Conservation (phyloP, 2,888 invertebrate species). For the Azorinus chamasolen region DNA sequence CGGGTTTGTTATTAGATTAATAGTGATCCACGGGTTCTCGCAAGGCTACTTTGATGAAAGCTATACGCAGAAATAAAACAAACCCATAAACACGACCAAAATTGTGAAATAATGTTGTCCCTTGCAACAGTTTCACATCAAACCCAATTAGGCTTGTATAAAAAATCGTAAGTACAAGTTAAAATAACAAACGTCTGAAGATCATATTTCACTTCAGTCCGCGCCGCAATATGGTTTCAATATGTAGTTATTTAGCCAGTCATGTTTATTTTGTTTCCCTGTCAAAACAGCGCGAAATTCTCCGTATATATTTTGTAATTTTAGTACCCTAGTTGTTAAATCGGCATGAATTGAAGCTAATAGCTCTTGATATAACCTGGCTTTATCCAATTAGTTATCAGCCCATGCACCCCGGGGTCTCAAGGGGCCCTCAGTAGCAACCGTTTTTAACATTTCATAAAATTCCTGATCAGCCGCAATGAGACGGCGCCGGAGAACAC, state of each 20-base stretch:
- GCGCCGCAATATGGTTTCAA: constrained; percentile 49
- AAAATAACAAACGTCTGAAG: no score
- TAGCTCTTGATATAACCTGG: constrained; percentile 54
- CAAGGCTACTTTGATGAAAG: no score
- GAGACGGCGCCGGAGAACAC: constrained; percentile 55
- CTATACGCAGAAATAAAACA: no score
- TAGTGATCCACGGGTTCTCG: no score
- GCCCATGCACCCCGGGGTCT: constrained; percentile 38
- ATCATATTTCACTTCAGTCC: no score
- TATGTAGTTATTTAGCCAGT: constrained; percentile 16
- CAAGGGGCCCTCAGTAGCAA: constrained; percentile 37
- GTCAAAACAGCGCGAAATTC: constrained; percentile 55
- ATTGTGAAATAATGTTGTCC: neutral
- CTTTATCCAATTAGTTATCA: constrained; percentile 67
- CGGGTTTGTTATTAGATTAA: no score
- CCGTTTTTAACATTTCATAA: constrained; percentile 47
- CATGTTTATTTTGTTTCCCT: constrained; percentile 58
- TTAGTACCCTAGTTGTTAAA: constrained; percentile 43
- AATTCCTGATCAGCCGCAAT: constrained; percentile 25
- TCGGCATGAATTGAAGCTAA: constrained; percentile 51
- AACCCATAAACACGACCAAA: no score
- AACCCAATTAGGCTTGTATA: constrained; percentile 21
- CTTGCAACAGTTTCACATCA: constrained; percentile 11
- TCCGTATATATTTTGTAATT: constrained; percentile 57
- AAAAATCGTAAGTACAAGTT: no score